Conservation (phyloP, 2,888 invertebrate species). For the Leptinotarsa rubiginosa region DNA sequence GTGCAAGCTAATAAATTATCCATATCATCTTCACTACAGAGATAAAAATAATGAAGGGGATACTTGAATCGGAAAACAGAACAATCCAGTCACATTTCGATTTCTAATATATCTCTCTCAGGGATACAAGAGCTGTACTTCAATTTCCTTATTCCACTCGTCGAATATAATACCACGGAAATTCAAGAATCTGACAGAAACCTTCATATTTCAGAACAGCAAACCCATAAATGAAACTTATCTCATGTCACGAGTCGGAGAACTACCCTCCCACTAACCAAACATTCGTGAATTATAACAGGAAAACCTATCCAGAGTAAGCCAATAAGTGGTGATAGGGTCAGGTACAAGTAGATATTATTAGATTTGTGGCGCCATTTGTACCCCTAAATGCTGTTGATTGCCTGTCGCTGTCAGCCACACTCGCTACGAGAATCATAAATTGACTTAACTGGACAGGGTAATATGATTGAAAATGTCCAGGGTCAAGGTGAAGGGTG, state of each 20-base stretch:
- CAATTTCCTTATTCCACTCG: too few species aligned
- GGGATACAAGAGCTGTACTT: too few species aligned
- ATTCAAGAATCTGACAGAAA: not conserved
- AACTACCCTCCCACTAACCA: not conserved
- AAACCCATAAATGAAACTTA: not conserved
- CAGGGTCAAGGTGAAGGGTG: not conserved
- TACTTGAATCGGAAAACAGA: too few species aligned
- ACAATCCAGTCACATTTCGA: too few species aligned
- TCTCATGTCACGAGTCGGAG: not conserved
- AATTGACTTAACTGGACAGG: constrained; percentile 13
- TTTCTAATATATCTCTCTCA: too few species aligned
- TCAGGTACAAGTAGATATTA: constrained; percentile 17
- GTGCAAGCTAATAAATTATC: too few species aligned
- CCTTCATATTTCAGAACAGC: not conserved
- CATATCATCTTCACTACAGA: too few species aligned
- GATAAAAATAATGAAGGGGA: too few species aligned
- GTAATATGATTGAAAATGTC: constrained; percentile 6
- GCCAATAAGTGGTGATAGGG: constrained; percentile 18
- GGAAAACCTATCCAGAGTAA: constrained; percentile 11
- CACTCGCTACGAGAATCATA: constrained; percentile 2
- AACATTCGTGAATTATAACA: constrained; percentile 2
- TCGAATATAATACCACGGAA: not conserved
- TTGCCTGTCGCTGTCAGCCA: constrained; percentile 12
- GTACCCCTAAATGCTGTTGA: constrained; percentile 17
- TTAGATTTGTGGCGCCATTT: constrained; percentile 20